phyloP scores from a whole-genome alignment of 1,140 invertebrate genomes.

The Elysia chlorotica region DNA sequence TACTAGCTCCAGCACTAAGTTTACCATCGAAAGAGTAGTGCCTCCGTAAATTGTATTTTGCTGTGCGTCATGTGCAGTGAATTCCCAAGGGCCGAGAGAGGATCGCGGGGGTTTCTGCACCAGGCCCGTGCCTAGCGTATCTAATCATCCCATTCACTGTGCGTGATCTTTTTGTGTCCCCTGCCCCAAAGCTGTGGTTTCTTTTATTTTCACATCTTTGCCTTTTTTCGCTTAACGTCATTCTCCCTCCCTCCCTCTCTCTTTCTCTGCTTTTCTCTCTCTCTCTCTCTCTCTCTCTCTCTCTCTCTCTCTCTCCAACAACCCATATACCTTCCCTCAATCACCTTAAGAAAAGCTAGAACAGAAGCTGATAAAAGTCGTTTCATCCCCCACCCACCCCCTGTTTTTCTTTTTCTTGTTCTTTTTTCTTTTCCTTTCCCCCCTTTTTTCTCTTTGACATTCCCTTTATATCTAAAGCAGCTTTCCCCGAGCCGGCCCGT shows the following conservation, averaged over 20 bases:
- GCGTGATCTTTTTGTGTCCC: not conserved
- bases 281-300: conserved; percentile 1
- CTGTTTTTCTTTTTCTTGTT: conserved; percentile 1
- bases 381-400: not conserved
- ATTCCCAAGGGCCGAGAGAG: not conserved
- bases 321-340: too few relatives aligned
- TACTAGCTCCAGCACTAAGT: too few relatives aligned
- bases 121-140: not conserved
- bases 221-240: not conserved
- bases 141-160: not conserved
- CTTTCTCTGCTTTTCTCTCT: not conserved
- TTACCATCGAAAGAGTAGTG: too few relatives aligned
- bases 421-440: not conserved
- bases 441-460: conserved; percentile 5
- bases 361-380: too few relatives aligned
- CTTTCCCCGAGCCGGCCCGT: not conserved
- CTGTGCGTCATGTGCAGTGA: not conserved
- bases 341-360: too few relatives aligned
- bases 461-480: not conserved
- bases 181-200: not conserved
- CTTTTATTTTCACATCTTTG: not conserved
- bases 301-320: not conserved
- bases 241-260: conserved; percentile 6
- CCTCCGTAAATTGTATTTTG: too few relatives aligned
- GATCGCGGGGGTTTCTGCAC: not conserved